Evolutionary conservation across 2,113 vertebrate species (phyloP).

Genomic region (Misgurnus anguillicaudatus): DNA sequence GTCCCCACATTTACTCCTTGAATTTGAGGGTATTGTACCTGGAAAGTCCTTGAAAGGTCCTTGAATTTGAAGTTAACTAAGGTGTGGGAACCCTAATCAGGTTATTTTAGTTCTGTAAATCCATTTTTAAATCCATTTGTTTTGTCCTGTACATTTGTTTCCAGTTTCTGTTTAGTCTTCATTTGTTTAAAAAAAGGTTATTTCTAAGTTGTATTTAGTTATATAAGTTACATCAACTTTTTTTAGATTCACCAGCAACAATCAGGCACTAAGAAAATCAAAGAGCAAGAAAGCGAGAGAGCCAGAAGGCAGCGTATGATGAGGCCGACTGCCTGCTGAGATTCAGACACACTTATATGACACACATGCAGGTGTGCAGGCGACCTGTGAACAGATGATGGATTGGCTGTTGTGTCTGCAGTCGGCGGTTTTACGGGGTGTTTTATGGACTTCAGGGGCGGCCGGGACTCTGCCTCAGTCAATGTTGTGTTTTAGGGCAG

Average conservation of each 20-base stretch:
- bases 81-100: too few relatives aligned
- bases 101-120: too few relatives aligned
- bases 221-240: too few relatives aligned
- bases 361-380: not conserved
- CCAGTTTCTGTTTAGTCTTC: too few relatives aligned
- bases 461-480: slow-evolving; percentile 48
- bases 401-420: not conserved
- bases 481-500: slow-evolving; percentile 48
- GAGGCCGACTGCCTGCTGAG: not conserved
- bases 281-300: not conserved
- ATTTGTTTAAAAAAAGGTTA: too few relatives aligned
- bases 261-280: not conserved
- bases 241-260: not conserved
- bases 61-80: too few relatives aligned
- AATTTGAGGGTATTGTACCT: too few relatives aligned
- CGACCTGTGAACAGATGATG: not conserved
- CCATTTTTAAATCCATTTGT: too few relatives aligned
- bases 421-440: slow-evolving; percentile 49
- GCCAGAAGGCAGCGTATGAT: not conserved
- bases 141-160: too few relatives aligned
- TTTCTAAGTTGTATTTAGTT: too few relatives aligned
- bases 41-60: too few relatives aligned
- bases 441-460: slow-evolving; percentile 62
- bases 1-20: too few relatives aligned
- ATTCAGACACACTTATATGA: not conserved